phyloP scores from a whole-genome alignment of 2,113 vertebrate species.

The Bucco capensis region DNA sequence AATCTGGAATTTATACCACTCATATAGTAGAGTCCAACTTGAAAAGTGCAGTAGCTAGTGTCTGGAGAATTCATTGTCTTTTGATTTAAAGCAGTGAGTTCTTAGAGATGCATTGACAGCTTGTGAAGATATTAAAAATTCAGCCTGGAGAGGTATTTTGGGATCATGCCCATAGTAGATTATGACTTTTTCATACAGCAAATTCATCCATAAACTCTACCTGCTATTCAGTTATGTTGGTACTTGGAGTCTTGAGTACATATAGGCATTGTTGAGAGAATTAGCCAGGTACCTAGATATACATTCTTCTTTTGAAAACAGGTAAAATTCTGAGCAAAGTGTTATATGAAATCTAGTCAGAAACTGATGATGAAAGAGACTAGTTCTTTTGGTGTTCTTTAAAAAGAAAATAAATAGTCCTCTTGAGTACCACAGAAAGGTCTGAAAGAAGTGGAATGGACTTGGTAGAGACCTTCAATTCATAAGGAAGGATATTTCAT shows the following conservation, averaged over 20 bases:
- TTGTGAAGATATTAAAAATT: not conserved
- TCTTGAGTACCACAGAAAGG: not conserved
- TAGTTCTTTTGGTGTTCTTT: not conserved
- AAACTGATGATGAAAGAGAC: not conserved
- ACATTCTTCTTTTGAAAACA: too few species aligned
- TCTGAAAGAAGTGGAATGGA: not conserved
- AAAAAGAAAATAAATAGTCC: not conserved
- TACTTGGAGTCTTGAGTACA: not conserved
- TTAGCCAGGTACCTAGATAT: not conserved
- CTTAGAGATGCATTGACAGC: not conserved
- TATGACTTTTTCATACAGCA: not conserved
- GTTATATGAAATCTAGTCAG: not conserved
- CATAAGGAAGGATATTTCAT: not conserved
- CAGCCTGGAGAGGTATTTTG: not conserved
- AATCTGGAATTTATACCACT: not conserved
- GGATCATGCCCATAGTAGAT: not conserved
- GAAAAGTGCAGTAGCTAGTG: not conserved
- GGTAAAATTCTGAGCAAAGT: not conserved
- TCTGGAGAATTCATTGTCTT: not conserved
- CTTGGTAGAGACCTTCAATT: not conserved
- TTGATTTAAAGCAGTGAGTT: not conserved
- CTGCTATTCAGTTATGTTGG: not conserved
- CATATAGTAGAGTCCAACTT: not conserved
- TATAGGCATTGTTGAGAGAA: not conserved
- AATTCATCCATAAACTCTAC: not conserved